These are phyloP conservation scores for Sphenopsis melanotis DNA, from an alignment of 2,797 vertebrate genomes.

Conservation along the genomic window DNA sequence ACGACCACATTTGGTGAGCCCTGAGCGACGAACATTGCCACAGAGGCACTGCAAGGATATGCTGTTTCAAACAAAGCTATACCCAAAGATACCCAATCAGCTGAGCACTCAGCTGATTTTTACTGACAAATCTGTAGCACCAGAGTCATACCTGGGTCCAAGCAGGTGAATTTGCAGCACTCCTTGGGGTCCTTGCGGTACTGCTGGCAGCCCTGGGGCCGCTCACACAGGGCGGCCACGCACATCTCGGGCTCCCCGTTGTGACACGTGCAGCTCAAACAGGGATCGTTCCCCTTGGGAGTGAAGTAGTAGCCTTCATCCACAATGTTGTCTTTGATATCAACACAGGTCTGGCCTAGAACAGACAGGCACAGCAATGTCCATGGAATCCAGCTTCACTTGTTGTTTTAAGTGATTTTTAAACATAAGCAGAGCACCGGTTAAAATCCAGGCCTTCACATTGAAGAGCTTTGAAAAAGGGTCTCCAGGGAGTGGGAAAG, in stretches of 20 bases:
- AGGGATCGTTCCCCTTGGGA: slow-evolving; percentile 95
- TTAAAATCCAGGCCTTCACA: neutral
- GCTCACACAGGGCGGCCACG: slow-evolving; percentile 92
- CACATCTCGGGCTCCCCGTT: slow-evolving; percentile 98
- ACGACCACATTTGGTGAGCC: neutral
- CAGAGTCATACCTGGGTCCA: slow-evolving; percentile 86
- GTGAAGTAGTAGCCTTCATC: slow-evolving; percentile 98
- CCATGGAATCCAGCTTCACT: neutral
- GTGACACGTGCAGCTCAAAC: slow-evolving; percentile 96
- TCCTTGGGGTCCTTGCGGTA: slow-evolving; percentile 96
- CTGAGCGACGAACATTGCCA: neutral
- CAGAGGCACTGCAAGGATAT: neutral
- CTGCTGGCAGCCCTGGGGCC: slow-evolving; percentile 93
- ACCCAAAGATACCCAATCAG: neutral
- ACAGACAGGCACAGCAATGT: neutral
- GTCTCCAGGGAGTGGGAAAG: neutral
- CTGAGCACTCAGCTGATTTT: neutral
- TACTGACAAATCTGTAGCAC: neutral
- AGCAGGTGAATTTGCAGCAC: slow-evolving; percentile 98
- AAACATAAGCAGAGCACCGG: neutral
- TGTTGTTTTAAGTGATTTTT: neutral
- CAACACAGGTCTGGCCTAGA: slow-evolving; percentile 94
- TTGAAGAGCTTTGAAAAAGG: neutral
- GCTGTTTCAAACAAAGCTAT: neutral
- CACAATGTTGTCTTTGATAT: slow-evolving; percentile 97